These are phyloP conservation scores for Thereva unica DNA, from an alignment of 2,888 invertebrate species.

Conservation along the genomic window DNA sequence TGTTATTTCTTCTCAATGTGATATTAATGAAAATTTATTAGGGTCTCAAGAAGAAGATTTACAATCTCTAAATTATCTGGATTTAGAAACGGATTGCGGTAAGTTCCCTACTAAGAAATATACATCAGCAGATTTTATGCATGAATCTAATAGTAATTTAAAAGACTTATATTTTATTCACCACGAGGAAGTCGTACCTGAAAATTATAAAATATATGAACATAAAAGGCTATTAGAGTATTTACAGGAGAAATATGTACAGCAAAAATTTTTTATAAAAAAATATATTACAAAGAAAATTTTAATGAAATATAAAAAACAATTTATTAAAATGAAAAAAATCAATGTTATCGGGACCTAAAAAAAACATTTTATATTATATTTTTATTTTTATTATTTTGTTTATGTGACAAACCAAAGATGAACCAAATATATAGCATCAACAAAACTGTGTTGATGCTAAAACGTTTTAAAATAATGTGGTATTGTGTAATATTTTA, in stretches of 20 bases:
- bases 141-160: slow-evolving; percentile 12
- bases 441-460: too few relatives aligned
- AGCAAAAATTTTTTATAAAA: slow-evolving; percentile 50
- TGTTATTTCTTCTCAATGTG: slow-evolving; percentile 56
- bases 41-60: slow-evolving; percentile 47
- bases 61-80: neutral
- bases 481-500: too few relatives aligned
- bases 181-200: slow-evolving; percentile 56
- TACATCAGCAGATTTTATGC: neutral
- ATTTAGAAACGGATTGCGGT: neutral
- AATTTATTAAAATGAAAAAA: too few relatives aligned
- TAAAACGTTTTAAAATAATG: too few relatives aligned
- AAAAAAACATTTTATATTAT: too few relatives aligned
- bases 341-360: too few relatives aligned
- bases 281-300: slow-evolving; percentile 54
- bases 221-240: slow-evolving; percentile 54
- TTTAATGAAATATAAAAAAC: slow-evolving; percentile 48
- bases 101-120: neutral
- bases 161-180: slow-evolving; percentile 45
- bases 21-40: slow-evolving; percentile 56
- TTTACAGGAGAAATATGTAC: slow-evolving; percentile 55
- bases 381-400: too few relatives aligned
- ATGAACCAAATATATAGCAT: too few relatives aligned
- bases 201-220: slow-evolving; percentile 49
- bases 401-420: too few relatives aligned